Conservation (phyloP, 2,113 vertebrate species). For the Microcebus griseorufus region DNA sequence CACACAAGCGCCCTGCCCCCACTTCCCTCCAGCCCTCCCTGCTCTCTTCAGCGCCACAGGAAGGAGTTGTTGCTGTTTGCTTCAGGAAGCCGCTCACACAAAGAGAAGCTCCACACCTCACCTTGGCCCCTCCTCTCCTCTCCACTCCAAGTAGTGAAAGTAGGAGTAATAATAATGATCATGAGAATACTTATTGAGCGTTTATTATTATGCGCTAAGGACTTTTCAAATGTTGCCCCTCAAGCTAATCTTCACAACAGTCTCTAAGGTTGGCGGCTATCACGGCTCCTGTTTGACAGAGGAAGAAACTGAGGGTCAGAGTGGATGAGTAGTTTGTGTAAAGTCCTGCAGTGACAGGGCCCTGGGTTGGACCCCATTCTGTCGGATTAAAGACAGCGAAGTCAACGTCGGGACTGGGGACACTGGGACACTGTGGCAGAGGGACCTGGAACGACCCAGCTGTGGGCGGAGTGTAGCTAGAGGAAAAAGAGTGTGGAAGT, state of each 20-base stretch:
- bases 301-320: background rate
- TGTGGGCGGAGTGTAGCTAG: background rate
- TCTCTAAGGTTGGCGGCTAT: background rate
- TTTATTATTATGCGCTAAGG: background rate
- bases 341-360: background rate
- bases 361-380: background rate
- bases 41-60: background rate
- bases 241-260: background rate
- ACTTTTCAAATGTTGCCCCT: background rate
- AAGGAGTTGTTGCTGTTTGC: slow-evolving; percentile 29
- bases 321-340: background rate
- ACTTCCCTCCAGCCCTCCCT: background rate
- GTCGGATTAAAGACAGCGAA: background rate
- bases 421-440: background rate
- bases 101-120: slow-evolving; percentile 44
- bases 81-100: slow-evolving; percentile 37
- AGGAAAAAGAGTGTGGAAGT: background rate
- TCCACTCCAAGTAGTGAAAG: slow-evolving; percentile 48
- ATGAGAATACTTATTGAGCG: no score
- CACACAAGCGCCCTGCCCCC: background rate
- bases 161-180: background rate
- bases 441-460: background rate
- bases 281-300: background rate
- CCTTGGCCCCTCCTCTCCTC: background rate
- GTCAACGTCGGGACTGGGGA: background rate